These are phyloP conservation scores for Brachyopa scutellaris DNA, from an alignment of 2,888 invertebrate species.

Conservation along the genomic window DNA sequence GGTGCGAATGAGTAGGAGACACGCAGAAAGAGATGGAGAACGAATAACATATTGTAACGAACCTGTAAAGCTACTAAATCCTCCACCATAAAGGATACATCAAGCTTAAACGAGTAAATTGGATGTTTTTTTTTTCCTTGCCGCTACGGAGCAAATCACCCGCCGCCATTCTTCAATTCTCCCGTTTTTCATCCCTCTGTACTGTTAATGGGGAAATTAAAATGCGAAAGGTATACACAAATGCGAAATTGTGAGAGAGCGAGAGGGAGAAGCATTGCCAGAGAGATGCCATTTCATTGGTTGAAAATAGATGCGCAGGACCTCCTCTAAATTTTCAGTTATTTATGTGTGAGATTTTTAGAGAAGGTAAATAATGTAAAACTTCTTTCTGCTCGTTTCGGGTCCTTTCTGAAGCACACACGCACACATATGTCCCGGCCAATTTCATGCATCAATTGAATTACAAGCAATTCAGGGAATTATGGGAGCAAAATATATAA, in stretches of 20 bases:
- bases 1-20: not conserved
- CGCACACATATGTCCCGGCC: too few relatives aligned
- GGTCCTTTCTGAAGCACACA: too few relatives aligned
- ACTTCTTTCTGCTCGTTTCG: too few relatives aligned
- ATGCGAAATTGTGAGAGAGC: not conserved
- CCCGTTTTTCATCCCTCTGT: slow-evolving; percentile 16
- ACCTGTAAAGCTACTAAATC: slow-evolving; percentile 51
- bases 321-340: slow-evolving; percentile 30
- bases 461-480: slow-evolving; percentile 71
- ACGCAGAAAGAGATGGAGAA: not conserved
- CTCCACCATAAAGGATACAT: slow-evolving; percentile 61
- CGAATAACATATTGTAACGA: slow-evolving; percentile 37
- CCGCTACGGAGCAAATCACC: not conserved
- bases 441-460: slow-evolving; percentile 65
- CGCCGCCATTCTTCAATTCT: slow-evolving; percentile 50
- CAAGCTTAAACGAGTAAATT: slow-evolving; percentile 70
- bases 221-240: not conserved
- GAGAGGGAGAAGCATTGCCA: slow-evolving; percentile 9
- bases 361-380: slow-evolving; percentile 8
- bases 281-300: slow-evolving; percentile 25
- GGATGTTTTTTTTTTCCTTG: slow-evolving; percentile 11
- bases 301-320: slow-evolving; percentile 43
- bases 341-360: too few relatives aligned
- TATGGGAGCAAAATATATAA: slow-evolving; percentile 71
- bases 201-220: not conserved